Percentiles rank a stretch among this genome's conserved stretches.
Conservation (phyloP, 2,888 invertebrate genomes). For the Habrosyne pyritoides region DNA sequence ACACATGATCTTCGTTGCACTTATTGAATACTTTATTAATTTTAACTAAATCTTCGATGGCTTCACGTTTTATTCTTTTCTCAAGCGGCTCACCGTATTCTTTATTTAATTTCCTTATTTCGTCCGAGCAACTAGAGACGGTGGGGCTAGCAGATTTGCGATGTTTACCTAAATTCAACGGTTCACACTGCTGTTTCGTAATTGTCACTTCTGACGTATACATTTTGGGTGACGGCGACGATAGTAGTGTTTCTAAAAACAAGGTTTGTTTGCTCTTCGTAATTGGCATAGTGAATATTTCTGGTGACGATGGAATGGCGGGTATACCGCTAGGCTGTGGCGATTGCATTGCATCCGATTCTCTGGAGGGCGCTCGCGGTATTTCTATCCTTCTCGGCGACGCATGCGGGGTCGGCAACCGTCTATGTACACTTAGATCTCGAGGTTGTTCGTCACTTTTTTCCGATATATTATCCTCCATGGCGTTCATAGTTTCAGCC, state of each 20-base stretch:
- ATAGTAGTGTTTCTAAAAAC: constrained; percentile 85
- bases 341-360: constrained; percentile 88
- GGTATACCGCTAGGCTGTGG: constrained; percentile 89
- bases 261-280: constrained; percentile 79
- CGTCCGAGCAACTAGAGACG: constrained; percentile 89
- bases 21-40: constrained; percentile 70
- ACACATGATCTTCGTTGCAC: constrained; percentile 51
- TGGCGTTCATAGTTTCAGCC: constrained; percentile 50
- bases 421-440: constrained; percentile 84
- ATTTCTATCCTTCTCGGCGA: constrained; percentile 76
- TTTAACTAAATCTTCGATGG: constrained; percentile 64
- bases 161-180: constrained; percentile 87
- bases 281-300: constrained; percentile 82
- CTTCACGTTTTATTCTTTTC: constrained; percentile 66
- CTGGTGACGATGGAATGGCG: constrained; percentile 87
- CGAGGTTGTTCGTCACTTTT: constrained; percentile 83
- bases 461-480: constrained; percentile 65
- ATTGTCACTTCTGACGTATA: constrained; percentile 83
- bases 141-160: constrained; percentile 88
- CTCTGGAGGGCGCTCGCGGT: constrained; percentile 86
- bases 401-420: constrained; percentile 67
- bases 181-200: constrained; percentile 85
- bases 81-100: constrained; percentile 78
- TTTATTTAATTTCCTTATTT: constrained; percentile 84
- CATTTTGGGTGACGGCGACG: constrained; percentile 83